Evolutionary conservation across 2,113 vertebrate species (phyloP).

Genomic region (Ia io): DNA sequence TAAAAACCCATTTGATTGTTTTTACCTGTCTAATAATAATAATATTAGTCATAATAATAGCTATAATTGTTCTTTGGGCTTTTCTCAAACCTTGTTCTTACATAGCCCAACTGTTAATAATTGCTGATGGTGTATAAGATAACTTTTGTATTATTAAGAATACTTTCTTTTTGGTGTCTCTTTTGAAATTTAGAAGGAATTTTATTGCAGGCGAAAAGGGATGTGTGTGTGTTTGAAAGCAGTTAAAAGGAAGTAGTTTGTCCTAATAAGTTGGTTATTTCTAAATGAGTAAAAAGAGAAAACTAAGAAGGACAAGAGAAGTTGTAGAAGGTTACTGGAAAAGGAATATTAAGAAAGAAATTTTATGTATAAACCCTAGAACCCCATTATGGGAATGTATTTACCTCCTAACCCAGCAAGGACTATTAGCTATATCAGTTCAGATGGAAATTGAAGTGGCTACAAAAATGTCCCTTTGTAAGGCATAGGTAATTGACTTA

Average conservation of each 20-base stretch:
- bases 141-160: not conserved
- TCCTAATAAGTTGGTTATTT: too few relatives aligned
- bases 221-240: not conserved
- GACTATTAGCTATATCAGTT: not conserved
- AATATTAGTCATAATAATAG: not conserved
- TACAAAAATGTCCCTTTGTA: not conserved
- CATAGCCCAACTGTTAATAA: not conserved
- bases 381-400: not conserved
- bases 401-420: not conserved
- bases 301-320: too few relatives aligned
- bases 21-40: not conserved
- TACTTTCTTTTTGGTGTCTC: not conserved
- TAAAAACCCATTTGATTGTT: not conserved
- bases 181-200: not conserved
- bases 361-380: not conserved
- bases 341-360: too few relatives aligned
- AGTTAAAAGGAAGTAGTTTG: not conserved
- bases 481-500: not conserved
- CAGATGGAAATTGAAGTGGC: not conserved
- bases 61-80: not conserved
- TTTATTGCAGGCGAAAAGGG: not conserved
- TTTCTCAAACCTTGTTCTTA: not conserved
- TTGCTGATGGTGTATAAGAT: not conserved
- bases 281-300: too few relatives aligned
- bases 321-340: too few relatives aligned